Percentiles rank a stretch among this genome's conserved stretches.
phyloP scores from a whole-genome alignment of 2,113 vertebrate species.

The Nothobranchius kuhntae region DNA sequence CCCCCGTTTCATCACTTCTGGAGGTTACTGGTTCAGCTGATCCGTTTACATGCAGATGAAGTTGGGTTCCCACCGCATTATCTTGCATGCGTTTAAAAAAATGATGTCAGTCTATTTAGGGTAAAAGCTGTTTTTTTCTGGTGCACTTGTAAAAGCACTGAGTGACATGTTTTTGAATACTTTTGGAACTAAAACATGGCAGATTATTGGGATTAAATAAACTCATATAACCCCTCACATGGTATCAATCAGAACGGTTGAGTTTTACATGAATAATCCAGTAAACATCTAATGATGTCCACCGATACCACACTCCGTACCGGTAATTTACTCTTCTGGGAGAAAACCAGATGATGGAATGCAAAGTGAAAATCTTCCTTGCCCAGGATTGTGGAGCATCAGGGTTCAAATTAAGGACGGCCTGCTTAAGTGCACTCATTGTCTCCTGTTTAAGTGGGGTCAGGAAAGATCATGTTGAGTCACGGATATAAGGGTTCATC shows the following conservation, averaged over 20 bases:
- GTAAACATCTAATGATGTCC: not conserved
- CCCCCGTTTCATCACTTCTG: too few relatives aligned
- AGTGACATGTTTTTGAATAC: not conserved
- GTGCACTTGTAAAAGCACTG: too few relatives aligned
- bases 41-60: too few relatives aligned
- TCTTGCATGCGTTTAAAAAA: too few relatives aligned
- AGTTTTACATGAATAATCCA: not conserved
- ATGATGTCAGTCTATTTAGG: too few relatives aligned
- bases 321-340: not conserved
- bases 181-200: not conserved
- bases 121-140: too few relatives aligned
- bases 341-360: not conserved
- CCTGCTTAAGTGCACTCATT: constrained; percentile 68
- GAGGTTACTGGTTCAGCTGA: too few relatives aligned
- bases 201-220: not conserved
- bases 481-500: constrained; percentile 47
- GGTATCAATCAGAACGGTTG: not conserved
- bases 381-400: constrained; percentile 27
- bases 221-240: not conserved
- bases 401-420: constrained; percentile 43
- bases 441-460: constrained; percentile 74
- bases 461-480: constrained; percentile 63
- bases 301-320: not conserved
- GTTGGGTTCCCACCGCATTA: too few relatives aligned
- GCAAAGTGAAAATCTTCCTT: constrained; percentile 20